phyloP scores from a whole-genome alignment of 2,113 vertebrate species.

The Eretmochelys imbricata region DNA sequence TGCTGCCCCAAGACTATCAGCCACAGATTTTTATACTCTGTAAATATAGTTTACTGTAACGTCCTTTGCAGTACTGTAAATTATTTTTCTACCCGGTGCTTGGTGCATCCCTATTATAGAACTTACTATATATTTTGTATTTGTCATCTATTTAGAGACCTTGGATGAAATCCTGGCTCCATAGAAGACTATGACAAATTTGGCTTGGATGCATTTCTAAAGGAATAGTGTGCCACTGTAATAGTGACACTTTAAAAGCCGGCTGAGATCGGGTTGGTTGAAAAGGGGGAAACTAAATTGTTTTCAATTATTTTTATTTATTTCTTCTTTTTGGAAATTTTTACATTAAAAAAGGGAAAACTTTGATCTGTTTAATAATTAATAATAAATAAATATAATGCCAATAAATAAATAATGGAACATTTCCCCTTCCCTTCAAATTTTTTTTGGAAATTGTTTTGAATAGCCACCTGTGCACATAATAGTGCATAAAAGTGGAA shows the following conservation, averaged over 20 bases:
- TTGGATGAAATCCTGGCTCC: background rate
- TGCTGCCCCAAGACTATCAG: background rate
- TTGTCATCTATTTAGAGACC: background rate
- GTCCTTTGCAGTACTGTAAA: background rate
- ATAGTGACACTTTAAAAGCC: background rate
- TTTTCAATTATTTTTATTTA: background rate
- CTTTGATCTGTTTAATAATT: background rate
- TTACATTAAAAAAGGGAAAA: background rate
- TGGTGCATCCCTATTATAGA: background rate
- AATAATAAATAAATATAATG: background rate
- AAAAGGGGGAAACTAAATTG: background rate
- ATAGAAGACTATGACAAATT: background rate
- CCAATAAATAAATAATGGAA: background rate
- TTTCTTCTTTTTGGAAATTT: background rate
- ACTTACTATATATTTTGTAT: background rate
- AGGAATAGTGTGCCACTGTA: background rate
- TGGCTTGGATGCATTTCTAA: background rate
- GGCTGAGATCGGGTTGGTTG: background rate
- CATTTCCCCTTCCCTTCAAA: background rate
- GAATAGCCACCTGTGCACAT: background rate
- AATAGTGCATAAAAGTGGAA: background rate
- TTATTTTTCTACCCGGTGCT: background rate
- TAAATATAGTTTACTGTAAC: background rate
- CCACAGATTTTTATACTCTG: background rate
- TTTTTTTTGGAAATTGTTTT: background rate